phyloP scores from a whole-genome alignment of 2,113 vertebrate genomes.

The Rhabdornis inornatus region DNA sequence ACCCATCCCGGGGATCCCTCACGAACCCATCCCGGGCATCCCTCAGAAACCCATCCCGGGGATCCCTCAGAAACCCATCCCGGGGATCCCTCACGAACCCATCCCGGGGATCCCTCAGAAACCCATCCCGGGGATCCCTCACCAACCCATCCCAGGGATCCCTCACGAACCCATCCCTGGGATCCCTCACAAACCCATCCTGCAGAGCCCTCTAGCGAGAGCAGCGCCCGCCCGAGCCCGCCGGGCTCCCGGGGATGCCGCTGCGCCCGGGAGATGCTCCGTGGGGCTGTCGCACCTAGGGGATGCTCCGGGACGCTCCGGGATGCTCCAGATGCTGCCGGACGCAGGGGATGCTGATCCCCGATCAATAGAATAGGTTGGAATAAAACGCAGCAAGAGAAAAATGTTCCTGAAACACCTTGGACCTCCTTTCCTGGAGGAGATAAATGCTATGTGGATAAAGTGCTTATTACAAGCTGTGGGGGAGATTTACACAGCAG shows the following conservation, averaged over 20 bases:
- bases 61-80: too few relatives aligned
- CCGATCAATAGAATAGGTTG: neutral
- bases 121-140: neutral
- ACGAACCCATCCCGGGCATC: too few relatives aligned
- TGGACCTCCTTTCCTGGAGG: neutral
- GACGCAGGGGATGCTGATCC: neutral
- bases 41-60: too few relatives aligned
- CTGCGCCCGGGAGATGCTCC: accelerated
- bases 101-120: neutral
- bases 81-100: too few relatives aligned
- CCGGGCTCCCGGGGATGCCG: neutral
- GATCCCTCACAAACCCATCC: neutral
- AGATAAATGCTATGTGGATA: neutral
- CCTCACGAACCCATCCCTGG: neutral
- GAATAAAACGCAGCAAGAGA: neutral
- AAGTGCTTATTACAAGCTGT: neutral
- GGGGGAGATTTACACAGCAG: neutral
- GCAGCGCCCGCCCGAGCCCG: neutral
- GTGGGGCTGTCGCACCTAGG: neutral
- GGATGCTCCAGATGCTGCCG: neutral
- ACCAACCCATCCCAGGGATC: neutral
- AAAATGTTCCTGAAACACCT: neutral
- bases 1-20: too few relatives aligned
- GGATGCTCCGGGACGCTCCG: neutral
- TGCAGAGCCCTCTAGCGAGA: conserved; percentile 32